phyloP scores from a whole-genome alignment of 2,888 invertebrate species.

The Chirona hameri region DNA sequence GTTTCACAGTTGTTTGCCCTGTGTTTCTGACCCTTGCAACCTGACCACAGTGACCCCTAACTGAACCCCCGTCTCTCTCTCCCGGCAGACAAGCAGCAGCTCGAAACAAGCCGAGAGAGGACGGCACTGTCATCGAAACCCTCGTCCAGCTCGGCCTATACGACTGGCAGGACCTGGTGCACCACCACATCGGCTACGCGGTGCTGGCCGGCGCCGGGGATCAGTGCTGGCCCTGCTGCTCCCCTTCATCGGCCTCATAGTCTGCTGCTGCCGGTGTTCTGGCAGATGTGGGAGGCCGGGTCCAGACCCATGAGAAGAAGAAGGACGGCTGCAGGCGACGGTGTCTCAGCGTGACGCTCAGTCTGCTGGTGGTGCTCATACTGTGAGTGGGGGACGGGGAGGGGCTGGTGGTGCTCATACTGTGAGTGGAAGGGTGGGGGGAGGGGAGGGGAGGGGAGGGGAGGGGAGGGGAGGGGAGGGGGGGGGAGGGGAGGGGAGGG shows the following conservation, averaged over 20 bases:
- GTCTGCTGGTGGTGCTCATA: constrained; percentile 73
- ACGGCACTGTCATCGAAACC: background rate
- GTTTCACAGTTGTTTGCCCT: too few species aligned
- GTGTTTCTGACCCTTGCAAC: too few species aligned
- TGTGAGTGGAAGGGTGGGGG: too few species aligned
- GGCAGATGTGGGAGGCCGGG: constrained; percentile 79
- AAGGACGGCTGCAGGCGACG: constrained; percentile 76
- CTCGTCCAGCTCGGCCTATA: constrained; percentile 10
- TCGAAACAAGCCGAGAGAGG: background rate
- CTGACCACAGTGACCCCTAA: too few species aligned
- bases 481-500: too few species aligned
- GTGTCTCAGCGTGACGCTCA: constrained; percentile 69
- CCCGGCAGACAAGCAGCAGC: background rate
- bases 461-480: too few species aligned
- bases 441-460: too few species aligned
- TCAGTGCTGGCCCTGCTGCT: background rate
- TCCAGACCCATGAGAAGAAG: constrained; percentile 78
- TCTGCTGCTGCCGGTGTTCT: constrained; percentile 58
- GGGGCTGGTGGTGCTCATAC: too few species aligned
- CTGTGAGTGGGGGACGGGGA: constrained; percentile 57
- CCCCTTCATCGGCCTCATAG: background rate
- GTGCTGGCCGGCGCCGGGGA: background rate
- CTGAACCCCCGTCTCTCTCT: too few species aligned
- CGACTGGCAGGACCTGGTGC: constrained; percentile 3
- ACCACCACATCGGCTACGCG: constrained; percentile 25